These are phyloP conservation scores for Cataglyphis hispanica DNA, from an alignment of 1,140 invertebrate genomes.

Conservation along the genomic window DNA sequence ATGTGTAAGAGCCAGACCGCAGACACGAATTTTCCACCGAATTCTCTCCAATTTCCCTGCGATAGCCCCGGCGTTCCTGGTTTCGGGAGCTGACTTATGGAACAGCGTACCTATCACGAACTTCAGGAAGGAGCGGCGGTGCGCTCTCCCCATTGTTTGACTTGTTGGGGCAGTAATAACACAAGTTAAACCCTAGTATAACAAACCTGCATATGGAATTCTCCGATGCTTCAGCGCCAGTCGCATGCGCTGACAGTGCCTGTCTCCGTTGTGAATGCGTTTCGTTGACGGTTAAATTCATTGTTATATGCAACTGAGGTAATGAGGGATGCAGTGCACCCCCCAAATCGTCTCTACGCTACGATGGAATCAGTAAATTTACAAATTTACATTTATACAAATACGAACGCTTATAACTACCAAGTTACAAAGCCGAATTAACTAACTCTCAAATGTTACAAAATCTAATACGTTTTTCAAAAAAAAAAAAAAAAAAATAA, in stretches of 20 bases:
- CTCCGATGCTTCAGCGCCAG: conserved; percentile 55
- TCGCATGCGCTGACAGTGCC: conserved; percentile 61
- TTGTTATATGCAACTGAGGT: conserved; percentile 36
- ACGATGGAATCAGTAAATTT: conserved; percentile 35
- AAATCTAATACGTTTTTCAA: neutral
- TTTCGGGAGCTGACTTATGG: conserved; percentile 74
- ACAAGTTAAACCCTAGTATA: conserved; percentile 69
- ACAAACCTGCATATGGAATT: conserved; percentile 71
- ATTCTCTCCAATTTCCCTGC: conserved; percentile 66
- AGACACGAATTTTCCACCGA: conserved; percentile 68
- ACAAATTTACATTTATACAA: conserved; percentile 25
- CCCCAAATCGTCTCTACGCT: conserved; percentile 17
- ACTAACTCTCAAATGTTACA: neutral
- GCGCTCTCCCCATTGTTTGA: conserved; percentile 66
- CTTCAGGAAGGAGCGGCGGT: conserved; percentile 63
- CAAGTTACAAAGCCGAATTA: neutral
- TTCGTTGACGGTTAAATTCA: conserved; percentile 65
- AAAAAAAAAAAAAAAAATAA: neutral
- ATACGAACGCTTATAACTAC: neutral
- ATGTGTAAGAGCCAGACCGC: conserved; percentile 56
- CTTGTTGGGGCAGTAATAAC: conserved; percentile 71
- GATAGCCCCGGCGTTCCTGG: conserved; percentile 60
- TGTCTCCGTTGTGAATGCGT: conserved; percentile 47
- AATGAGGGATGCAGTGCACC: conserved; percentile 54
- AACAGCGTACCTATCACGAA: conserved; percentile 75